Evolutionary conservation across 1,140 invertebrate genomes (phyloP).

Genomic region (Leptinotarsa undecemlineata): DNA sequence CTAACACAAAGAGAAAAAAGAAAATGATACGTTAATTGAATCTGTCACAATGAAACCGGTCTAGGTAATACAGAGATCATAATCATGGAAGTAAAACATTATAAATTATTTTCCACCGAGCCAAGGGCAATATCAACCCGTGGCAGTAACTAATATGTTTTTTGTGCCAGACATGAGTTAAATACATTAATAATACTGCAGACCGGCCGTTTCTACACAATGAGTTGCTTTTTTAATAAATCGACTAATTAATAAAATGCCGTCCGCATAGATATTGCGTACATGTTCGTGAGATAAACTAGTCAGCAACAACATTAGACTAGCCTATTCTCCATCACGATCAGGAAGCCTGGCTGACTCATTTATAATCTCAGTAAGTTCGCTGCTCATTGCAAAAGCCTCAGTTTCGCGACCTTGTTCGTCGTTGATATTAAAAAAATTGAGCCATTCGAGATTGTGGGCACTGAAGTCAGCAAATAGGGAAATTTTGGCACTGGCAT

Average conservation of each 20-base stretch:
- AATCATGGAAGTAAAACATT: constrained; percentile 21
- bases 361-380: no score
- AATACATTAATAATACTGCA: constrained; percentile 30
- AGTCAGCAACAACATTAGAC: not conserved
- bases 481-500: no score
- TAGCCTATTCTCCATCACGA: no score
- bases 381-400: no score
- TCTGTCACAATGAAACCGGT: not conserved
- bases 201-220: constrained; percentile 23
- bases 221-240: constrained; percentile 34
- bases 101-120: constrained; percentile 24
- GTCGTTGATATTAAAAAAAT: no score
- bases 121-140: constrained; percentile 29
- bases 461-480: no score
- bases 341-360: no score
- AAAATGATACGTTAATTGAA: not conserved
- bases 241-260: constrained; percentile 40
- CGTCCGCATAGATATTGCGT: constrained; percentile 23
- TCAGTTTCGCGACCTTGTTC: no score
- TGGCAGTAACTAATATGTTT: constrained; percentile 35
- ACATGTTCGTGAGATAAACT: constrained; percentile 19
- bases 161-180: constrained; percentile 26
- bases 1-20: no score
- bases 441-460: no score
- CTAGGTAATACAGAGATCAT: constrained; percentile 22